Base-by-base conservation (phyloP, 1,140 invertebrate species). In the Meteorus sp. region DNA sequence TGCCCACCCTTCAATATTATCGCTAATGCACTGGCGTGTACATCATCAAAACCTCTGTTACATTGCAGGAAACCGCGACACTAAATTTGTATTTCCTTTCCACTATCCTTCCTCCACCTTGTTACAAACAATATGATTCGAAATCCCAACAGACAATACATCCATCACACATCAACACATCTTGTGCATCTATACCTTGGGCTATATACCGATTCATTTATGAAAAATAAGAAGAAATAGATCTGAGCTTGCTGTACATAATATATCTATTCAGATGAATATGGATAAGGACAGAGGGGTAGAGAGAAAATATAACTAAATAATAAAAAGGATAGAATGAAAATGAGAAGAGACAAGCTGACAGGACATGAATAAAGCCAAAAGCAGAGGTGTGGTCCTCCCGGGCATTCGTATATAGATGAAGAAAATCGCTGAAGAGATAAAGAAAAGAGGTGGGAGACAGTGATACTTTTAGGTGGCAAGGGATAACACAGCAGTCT, bases 311-410 rank as follows among this genome's bases (percentile, higher is more conserved):
- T n/a, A 31, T 37, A 33, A 8, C 19, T 23, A 33, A n/a, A 15
- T 17, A n/a, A 43, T 17, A 43, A 41, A 58, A 31, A 50, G 35
- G 15, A 66, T 64, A 67, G 60, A 59, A 59, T 59, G n/a, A 27
- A n/a, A n/a, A 51, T 59, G 64, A 67, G 66, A 64, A 62, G 61
- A 63, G 65, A 64, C 64, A 47, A 20, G 41, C 47, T 45, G 63
- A 52, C 70, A 73, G 70, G 69, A 70, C 72, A 71, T 72, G 76
- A 75, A 78, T 76, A 74, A n/a, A 77, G 76, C 73, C 70, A 75
- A 68, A 67, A 70, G 73, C 66, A 77, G 74, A 78, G 77, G 77
- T 78, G 74, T 76, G 76, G 76, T 78, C 52, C 54, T 76, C 75
- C 74, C 72, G 72, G 70, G 71, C 72, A 68, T 72, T 65, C 66